Conservation (phyloP, 2,888 invertebrate species). For the Chrysodeixis includens region DNA sequence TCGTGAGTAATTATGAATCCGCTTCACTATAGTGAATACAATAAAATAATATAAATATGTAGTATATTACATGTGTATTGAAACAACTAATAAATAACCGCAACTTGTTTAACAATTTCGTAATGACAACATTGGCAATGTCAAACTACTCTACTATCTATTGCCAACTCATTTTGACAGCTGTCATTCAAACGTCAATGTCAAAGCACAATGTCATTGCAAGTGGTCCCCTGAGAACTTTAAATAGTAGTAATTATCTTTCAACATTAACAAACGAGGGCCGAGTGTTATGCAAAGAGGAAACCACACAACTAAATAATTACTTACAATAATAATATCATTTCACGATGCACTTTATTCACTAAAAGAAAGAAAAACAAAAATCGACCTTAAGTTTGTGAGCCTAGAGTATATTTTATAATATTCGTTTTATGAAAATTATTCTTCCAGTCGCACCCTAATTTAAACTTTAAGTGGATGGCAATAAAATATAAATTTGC, state of each 20-base stretch:
- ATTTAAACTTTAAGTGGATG: constrained; percentile 19
- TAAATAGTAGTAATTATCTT: background rate
- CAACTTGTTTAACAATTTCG: background rate
- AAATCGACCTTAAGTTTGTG: constrained; percentile 11
- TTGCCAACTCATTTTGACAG: background rate
- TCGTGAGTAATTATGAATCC: too few species aligned
- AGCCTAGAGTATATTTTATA: too few species aligned
- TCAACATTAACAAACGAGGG: constrained; percentile 5
- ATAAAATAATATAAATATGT: too few species aligned
- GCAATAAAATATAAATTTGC: constrained; percentile 24
- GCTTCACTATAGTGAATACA: too few species aligned
- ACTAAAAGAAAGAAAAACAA: constrained; percentile 11
- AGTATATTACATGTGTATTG: too few species aligned
- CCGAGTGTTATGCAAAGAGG: constrained; percentile 19
- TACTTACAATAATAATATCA: constrained; percentile 14
- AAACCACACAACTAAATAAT: constrained; percentile 35
- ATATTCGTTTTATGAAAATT: constrained; percentile 9
- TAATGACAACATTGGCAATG: background rate
- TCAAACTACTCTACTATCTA: background rate
- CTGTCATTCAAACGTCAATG: background rate
- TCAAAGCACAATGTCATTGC: background rate
- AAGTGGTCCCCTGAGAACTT: background rate
- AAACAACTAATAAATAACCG: too few species aligned
- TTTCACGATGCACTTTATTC: constrained; percentile 19
- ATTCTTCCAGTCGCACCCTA: constrained; percentile 2